Evolutionary conservation across 2,888 invertebrate genomes (phyloP), one percentile per base, ranked within the genome.

Genomic region (Monoplex corrugatus): DNA sequence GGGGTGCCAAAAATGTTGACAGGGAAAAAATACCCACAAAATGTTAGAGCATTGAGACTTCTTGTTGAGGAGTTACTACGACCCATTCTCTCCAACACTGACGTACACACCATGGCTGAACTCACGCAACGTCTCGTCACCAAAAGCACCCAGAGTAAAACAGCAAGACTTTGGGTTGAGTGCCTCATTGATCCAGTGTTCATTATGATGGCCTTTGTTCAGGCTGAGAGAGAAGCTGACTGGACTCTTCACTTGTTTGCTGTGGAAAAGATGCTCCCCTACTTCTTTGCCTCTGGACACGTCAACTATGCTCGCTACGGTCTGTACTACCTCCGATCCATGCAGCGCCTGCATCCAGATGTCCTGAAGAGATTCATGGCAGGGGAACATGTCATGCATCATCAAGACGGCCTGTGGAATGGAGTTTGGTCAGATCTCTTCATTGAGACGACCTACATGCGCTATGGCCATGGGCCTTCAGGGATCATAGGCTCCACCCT

Each of bases 361-460:
- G 50, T 93, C 2, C 84, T 85, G 23, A 32, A 89, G 13, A 82
- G 86, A 28, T 93, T 93, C 86, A n/a, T 92, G 72, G 90, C 90
- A 43, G 92, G 93, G 32, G 87, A 93, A 38, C 92, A 93, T 90
- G 92, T 92, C 19, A 92, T 91, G 91, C 89, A 91, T 6, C 91
- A 92, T 84, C 89, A 88, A 43, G 75, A 91, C 38, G 93, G 93
- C 19, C 19, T 92, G 28, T 93, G 90, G 89, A 93, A 93, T 89
- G 92, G 89, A 0, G 92, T 92, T 0, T 93, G 93, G 92, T 90
- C 91, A 63, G 93, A 93, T 86, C 92, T 93, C 92, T 92, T 90
- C 82, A 94, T 93, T 32, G 93, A 93, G 82, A 91, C 92, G 0
- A 93, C 92, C 5, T 93, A 91, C 89, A 93, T 93, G 92, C 63